Percentiles rank a stretch among this genome's conserved stretches.
Conservation (phyloP, 2,113 vertebrate species). For the Prinia subflava region DNA sequence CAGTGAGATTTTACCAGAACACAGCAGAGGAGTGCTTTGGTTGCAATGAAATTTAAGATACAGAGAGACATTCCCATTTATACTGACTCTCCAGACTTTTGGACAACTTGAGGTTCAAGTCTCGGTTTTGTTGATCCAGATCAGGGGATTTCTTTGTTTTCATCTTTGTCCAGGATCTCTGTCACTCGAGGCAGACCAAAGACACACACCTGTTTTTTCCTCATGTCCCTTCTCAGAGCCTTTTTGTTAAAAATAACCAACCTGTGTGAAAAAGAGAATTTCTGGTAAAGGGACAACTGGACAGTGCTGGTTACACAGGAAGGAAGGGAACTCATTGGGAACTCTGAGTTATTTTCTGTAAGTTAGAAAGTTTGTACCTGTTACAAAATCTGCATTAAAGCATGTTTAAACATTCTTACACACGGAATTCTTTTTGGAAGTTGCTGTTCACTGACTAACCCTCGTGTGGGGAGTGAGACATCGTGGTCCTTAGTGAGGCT, state of each 20-base stretch:
- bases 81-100: neutral
- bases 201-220: neutral
- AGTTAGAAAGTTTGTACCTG: neutral
- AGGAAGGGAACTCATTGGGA: neutral
- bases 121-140: neutral
- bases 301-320: accelerated
- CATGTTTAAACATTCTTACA: neutral
- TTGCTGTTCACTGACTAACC: neutral
- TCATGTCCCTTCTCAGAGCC: neutral
- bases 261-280: neutral
- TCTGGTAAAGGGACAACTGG: neutral
- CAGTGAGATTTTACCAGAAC: neutral
- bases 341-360: accelerated
- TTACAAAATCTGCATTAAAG: neutral
- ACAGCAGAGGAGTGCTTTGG: neutral
- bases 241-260: neutral
- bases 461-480: accelerated
- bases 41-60: neutral
- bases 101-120: neutral
- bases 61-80: neutral
- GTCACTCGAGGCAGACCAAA: neutral
- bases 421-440: accelerated
- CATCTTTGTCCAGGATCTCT: neutral
- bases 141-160: neutral
- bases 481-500: accelerated